Percentiles rank a stretch among this genome's conserved stretches.
phyloP scores from a whole-genome alignment of 64 coral and sea anemone species.

The Hydrozoanthus tunicans region DNA sequence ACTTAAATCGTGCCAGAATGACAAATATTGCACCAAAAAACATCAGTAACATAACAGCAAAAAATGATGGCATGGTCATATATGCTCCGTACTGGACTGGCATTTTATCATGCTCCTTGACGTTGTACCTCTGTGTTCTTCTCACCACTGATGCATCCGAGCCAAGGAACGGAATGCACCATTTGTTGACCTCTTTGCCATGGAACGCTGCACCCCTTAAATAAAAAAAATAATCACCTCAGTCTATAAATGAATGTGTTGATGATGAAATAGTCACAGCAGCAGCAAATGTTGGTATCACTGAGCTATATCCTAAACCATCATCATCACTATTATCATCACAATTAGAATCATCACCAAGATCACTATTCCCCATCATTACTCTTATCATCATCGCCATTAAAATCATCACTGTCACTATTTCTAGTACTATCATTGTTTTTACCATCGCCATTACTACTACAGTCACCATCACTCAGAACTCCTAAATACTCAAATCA shows the following conservation, averaged over 20 bases:
- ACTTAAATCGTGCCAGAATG: conserved; percentile 78
- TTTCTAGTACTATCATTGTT: too few relatives aligned
- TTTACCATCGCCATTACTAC: too few relatives aligned
- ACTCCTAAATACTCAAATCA: too few relatives aligned
- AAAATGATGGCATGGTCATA: conserved; percentile 64
- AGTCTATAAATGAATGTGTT: too few relatives aligned
- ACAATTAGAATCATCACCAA: neutral
- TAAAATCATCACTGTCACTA: neutral
- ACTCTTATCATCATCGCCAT: neutral
- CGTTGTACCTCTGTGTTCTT: conserved; percentile 71
- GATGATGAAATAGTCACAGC: too few relatives aligned
- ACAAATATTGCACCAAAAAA: conserved; percentile 94
- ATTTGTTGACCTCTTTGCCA: conserved; percentile 72
- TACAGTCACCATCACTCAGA: too few relatives aligned
- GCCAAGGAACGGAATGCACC: conserved; percentile 95
- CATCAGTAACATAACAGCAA: conserved; percentile 72
- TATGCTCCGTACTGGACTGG: conserved; percentile 95
- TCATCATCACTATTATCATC: neutral
- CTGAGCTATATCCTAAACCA: too few relatives aligned
- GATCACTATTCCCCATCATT: neutral
- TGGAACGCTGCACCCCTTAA: conserved; percentile 72
- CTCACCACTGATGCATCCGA: conserved; percentile 91
- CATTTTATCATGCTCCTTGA: conserved; percentile 59
- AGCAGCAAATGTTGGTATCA: too few relatives aligned
- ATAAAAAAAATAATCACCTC: neutral